Evolutionary conservation across 2,797 vertebrate species (phyloP).

Genomic region (Eulemur coronatus): DNA sequence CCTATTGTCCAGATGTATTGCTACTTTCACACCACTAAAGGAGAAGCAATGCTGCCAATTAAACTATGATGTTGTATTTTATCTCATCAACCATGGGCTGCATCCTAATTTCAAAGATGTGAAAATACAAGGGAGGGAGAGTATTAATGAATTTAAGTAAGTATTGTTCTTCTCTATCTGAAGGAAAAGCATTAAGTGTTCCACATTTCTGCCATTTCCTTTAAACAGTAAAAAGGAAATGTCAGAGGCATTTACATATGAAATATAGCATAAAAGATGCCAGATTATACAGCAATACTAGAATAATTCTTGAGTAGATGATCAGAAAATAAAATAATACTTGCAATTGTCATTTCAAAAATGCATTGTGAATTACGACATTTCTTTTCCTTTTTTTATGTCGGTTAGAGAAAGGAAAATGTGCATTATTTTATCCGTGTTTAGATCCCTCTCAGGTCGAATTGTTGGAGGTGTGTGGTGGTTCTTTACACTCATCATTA

Average conservation of each 20-base stretch:
- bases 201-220: neutral
- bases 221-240: neutral
- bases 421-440: constrained; percentile 83
- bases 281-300: neutral
- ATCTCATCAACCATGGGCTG: neutral
- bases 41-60: neutral
- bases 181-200: neutral
- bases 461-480: constrained; percentile 99
- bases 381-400: constrained; percentile 32
- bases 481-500: constrained; percentile 99
- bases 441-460: constrained; percentile 98
- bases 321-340: neutral
- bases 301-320: neutral
- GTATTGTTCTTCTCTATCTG: neutral
- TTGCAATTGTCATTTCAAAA: constrained; percentile 37
- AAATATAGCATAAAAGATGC: neutral
- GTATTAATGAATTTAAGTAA: neutral
- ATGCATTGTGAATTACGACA: neutral
- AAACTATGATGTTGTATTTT: neutral
- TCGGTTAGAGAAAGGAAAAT: constrained; percentile 76
- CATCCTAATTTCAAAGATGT: neutral
- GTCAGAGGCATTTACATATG: neutral
- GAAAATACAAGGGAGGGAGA: neutral
- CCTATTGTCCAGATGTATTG: neutral
- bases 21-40: neutral